Percentiles rank a stretch among this genome's conserved stretches.
Conservation (phyloP, 2,797 vertebrate genomes). For the Oreortyx pictus region DNA sequence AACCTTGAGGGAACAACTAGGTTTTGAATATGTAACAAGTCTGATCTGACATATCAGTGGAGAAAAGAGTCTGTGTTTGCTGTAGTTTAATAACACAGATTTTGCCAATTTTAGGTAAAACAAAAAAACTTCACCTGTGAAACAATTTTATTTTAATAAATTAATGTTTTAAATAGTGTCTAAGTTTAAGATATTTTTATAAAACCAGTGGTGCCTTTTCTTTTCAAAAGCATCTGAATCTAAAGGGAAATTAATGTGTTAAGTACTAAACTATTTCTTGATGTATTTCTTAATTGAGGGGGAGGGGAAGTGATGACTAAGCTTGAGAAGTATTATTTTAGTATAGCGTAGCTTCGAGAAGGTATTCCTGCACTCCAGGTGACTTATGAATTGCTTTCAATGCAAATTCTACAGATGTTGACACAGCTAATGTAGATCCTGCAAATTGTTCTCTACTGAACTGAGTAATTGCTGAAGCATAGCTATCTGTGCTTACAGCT, state of each 20-base stretch:
- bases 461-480: constrained; percentile 46
- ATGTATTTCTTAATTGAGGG: constrained; percentile 1
- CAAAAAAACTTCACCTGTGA: constrained; percentile 55
- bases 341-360: not conserved
- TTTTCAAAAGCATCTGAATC: constrained; percentile 44
- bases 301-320: not conserved
- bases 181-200: constrained; percentile 40
- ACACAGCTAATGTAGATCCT: constrained; percentile 33
- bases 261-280: constrained; percentile 22
- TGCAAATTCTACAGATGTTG: constrained; percentile 53
- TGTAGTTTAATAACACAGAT: constrained; percentile 67
- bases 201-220: constrained; percentile 31
- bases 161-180: constrained; percentile 55
- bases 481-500: constrained; percentile 40
- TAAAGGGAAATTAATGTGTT: constrained; percentile 15
- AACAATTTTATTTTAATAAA: constrained; percentile 40
- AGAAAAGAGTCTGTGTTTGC: constrained; percentile 59
- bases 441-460: constrained; percentile 36
- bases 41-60: constrained; percentile 73
- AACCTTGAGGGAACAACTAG: not conserved
- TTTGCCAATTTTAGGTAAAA: constrained; percentile 75
- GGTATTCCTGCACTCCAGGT: constrained; percentile 9
- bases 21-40: constrained; percentile 35
- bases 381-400: constrained; percentile 22
- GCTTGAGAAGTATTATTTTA: not conserved